Percentiles rank a stretch among this genome's conserved stretches.
Evolutionary conservation across 1,140 invertebrate genomes (phyloP).

Genomic region (Coboldia fuscipes): DNA sequence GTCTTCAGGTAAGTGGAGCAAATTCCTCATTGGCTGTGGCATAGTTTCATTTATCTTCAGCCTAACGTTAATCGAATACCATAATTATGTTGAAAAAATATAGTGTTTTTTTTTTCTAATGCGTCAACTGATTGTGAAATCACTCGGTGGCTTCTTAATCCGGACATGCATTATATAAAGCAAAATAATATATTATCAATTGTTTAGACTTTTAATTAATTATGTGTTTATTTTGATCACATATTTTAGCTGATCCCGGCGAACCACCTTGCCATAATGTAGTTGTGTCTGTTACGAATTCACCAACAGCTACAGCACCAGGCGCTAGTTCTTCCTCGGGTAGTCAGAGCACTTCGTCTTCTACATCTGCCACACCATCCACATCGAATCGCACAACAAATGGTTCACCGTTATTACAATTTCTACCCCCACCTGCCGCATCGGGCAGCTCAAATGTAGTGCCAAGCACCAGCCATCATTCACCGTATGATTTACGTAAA

Average conservation of each 20-base stretch:
- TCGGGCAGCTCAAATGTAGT: slow-evolving; percentile 22
- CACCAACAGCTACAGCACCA: slow-evolving; percentile 7
- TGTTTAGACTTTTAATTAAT: not conserved
- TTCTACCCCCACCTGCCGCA: slow-evolving; percentile 10
- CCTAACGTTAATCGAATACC: not conserved
- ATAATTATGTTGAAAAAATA: not conserved
- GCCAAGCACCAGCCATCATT: slow-evolving; percentile 40
- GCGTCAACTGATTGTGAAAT: not conserved
- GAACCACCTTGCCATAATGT: slow-evolving; percentile 51
- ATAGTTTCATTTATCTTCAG: slow-evolving; percentile 1
- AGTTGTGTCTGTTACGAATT: slow-evolving; percentile 25
- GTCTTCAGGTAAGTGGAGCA: slow-evolving; percentile 36
- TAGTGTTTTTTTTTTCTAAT: not conserved
- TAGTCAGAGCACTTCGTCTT: not conserved
- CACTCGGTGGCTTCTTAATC: not conserved
- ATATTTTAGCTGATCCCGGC: slow-evolving; percentile 42
- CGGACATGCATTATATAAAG: not conserved
- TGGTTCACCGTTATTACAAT: not conserved
- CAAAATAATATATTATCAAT: not conserved
- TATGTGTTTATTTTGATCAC: slow-evolving; percentile 4
- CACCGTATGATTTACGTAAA: slow-evolving; percentile 63
- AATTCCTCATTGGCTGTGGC: slow-evolving; percentile 13
- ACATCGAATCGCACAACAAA: not conserved
- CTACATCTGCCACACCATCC: slow-evolving; percentile 2
- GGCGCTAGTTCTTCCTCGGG: slow-evolving; percentile 4